phyloP scores from a whole-genome alignment of 2,797 vertebrate species.

The Neomorphus geoffroyi region DNA sequence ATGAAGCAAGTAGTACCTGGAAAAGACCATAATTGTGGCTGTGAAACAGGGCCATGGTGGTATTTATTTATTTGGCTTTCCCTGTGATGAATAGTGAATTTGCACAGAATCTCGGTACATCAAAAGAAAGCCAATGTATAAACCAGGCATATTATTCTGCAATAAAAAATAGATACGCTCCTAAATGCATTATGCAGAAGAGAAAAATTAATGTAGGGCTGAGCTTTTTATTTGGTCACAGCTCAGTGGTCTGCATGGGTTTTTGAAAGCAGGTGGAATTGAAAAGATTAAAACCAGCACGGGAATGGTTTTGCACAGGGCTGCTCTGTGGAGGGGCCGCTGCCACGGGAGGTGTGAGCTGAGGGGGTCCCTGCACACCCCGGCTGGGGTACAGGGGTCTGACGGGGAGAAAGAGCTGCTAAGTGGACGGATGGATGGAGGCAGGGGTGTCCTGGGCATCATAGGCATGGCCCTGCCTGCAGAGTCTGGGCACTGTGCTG shows the following conservation, averaged over 20 bases:
- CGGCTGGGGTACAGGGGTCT: fast-evolving
- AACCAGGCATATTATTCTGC: background rate
- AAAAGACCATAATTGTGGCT: background rate
- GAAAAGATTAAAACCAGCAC: background rate
- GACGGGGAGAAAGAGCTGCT: background rate
- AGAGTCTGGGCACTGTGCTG: background rate
- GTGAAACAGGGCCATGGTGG: background rate
- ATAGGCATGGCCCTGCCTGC: background rate
- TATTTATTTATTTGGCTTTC: background rate
- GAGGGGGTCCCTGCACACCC: background rate
- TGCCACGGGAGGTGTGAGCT: too few species aligned
- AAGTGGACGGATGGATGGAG: too few species aligned
- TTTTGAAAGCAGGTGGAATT: background rate
- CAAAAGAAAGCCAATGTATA: background rate
- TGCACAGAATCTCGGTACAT: background rate
- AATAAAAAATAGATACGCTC: background rate
- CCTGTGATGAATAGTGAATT: background rate
- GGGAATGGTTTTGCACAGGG: background rate
- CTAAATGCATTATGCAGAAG: constrained; percentile 28
- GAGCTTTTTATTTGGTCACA: background rate
- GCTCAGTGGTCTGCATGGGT: background rate
- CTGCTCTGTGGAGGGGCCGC: background rate
- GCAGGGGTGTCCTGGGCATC: fast-evolving
- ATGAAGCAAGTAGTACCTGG: background rate
- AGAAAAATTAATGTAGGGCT: background rate